These are phyloP conservation scores for Spisula solida DNA, from an alignment of 2,888 invertebrate genomes.

Conservation along the genomic window DNA sequence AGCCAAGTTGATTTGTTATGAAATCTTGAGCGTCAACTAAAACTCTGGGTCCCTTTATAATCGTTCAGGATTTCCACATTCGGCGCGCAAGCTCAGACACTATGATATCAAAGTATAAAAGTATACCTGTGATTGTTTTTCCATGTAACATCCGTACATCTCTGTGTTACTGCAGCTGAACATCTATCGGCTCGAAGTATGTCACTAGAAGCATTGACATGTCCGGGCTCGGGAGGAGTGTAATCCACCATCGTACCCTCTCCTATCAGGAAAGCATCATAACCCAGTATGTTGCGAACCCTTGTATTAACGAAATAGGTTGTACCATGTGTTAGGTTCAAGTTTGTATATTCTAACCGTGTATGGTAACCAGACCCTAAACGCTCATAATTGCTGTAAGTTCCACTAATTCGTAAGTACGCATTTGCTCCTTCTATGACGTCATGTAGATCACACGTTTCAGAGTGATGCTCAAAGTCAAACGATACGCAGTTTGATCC, in stretches of 20 bases:
- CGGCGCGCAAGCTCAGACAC: too few relatives aligned
- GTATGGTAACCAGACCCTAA: constrained; percentile 74
- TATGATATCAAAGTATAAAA: too few relatives aligned
- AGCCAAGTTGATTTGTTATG: too few relatives aligned
- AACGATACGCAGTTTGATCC: constrained; percentile 76
- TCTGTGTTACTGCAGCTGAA: constrained; percentile 73
- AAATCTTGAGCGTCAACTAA: too few relatives aligned
- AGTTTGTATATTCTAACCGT: constrained; percentile 65
- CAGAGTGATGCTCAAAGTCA: constrained; percentile 76
- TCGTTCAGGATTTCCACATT: too few relatives aligned
- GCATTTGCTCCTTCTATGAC: constrained; percentile 73
- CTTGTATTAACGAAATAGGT: constrained; percentile 75
- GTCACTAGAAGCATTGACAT: constrained; percentile 63
- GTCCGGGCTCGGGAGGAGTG: constrained; percentile 78
- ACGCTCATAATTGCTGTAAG: constrained; percentile 76
- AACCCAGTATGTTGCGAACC: constrained; percentile 74
- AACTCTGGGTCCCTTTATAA: too few relatives aligned
- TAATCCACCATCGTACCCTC: constrained; percentile 77
- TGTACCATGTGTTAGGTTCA: constrained; percentile 72
- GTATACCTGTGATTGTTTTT: constrained; percentile 74
- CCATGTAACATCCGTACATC: constrained; percentile 73
- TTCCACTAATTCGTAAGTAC: constrained; percentile 71
- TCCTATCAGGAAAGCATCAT: constrained; percentile 72
- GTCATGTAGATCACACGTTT: constrained; percentile 77
- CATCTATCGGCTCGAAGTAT: constrained; percentile 69